Evolutionary conservation across 2,797 vertebrate species (phyloP).

Genomic region (Peromyscus melanophrys): DNA sequence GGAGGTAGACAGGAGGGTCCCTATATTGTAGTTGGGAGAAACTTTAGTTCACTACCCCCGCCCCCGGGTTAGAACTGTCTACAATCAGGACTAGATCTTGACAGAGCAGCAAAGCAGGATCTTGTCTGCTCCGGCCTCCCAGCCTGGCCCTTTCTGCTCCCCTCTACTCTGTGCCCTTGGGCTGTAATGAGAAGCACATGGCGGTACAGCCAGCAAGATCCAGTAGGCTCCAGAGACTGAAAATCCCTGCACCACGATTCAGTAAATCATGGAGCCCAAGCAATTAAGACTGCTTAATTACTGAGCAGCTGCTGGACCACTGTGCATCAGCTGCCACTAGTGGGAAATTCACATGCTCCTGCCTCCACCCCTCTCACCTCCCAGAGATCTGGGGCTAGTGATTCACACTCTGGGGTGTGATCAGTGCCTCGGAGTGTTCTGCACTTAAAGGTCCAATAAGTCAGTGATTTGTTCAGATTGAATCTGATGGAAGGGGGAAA

Average conservation of each 20-base stretch:
- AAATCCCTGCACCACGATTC: constrained; percentile 56
- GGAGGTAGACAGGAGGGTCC: not conserved
- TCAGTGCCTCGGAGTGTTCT: not conserved
- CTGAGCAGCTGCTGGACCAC: constrained; percentile 30
- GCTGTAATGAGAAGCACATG: constrained; percentile 70
- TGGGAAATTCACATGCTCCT: not conserved
- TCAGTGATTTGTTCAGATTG: constrained; percentile 49
- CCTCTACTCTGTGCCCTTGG: constrained; percentile 1
- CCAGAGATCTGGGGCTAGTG: not conserved
- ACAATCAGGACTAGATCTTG: constrained; percentile 24
- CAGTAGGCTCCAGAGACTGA: constrained; percentile 66
- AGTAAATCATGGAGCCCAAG: constrained; percentile 61
- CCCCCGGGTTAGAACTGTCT: not conserved
- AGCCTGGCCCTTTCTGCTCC: constrained; percentile 13
- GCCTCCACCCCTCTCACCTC: not conserved
- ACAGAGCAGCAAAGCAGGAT: not conserved
- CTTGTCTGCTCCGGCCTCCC: not conserved
- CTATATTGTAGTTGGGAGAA: constrained; percentile 12
- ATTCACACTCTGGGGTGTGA: not conserved
- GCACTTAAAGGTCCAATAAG: not conserved
- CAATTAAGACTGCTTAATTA: constrained; percentile 8
- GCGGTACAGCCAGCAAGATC: not conserved
- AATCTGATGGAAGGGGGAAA: constrained; percentile 13
- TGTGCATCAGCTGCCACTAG: not conserved
- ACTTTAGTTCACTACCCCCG: not conserved